Evolutionary conservation across 2,797 vertebrate genomes (phyloP).

Genomic region (Rhinatrema bivittatum): DNA sequence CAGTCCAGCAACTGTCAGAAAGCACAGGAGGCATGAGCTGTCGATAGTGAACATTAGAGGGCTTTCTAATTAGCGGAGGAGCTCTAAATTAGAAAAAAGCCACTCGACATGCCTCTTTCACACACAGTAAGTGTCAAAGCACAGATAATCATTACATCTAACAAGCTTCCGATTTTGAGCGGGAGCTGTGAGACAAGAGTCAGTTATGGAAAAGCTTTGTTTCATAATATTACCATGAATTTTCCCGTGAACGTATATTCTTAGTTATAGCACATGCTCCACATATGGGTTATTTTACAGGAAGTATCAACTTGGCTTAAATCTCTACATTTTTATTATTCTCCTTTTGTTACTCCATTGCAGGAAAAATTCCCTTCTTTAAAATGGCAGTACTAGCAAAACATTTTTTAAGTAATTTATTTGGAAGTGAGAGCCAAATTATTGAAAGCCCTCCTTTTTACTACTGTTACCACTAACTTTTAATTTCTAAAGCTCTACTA

Average conservation of each 20-base stretch:
- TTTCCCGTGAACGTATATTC: constrained; percentile 36
- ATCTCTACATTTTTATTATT: no score
- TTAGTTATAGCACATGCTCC: no score
- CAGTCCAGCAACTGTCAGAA: constrained; percentile 50
- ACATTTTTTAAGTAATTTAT: no score
- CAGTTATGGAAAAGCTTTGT: constrained; percentile 42
- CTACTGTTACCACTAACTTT: no score
- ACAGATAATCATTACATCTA: constrained; percentile 61
- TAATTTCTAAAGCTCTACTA: no score
- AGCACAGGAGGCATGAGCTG: constrained; percentile 55
- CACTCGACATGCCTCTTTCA: constrained; percentile 47
- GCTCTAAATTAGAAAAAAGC: constrained; percentile 60
- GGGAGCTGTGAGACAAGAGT: constrained; percentile 44
- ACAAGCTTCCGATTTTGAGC: constrained; percentile 58
- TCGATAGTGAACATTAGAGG: constrained; percentile 60
- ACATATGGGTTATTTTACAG: no score
- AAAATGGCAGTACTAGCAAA: no score
- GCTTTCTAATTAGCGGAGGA: constrained; percentile 70
- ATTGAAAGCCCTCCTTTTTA: no score
- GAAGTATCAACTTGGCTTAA: no score
- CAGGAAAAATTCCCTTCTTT: no score
- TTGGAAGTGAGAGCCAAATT: no score
- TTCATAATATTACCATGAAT: constrained; percentile 34
- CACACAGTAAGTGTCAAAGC: constrained; percentile 51
- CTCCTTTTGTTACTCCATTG: no score